Percentiles rank a stretch among this genome's conserved stretches.
These are phyloP conservation scores for Oreonectes daqikongensis DNA, from an alignment of 2,797 vertebrate species.

Conservation along the genomic window DNA sequence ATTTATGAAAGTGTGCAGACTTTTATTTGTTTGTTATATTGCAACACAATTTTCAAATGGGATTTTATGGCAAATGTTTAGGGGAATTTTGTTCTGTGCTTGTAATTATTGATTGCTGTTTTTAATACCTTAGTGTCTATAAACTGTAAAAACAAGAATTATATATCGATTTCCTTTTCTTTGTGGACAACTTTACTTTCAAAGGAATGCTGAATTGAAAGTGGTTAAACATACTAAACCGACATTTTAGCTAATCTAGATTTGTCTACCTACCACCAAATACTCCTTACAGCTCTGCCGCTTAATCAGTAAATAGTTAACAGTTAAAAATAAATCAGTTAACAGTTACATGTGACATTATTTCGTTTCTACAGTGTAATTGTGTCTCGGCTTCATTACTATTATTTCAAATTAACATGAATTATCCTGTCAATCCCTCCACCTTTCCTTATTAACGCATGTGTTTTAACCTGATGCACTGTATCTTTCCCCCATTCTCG, in stretches of 20 bases:
- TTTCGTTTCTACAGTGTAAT: not conserved
- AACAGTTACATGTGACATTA: not conserved
- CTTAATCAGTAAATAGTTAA: not conserved
- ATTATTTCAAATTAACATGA: not conserved
- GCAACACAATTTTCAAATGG: not conserved
- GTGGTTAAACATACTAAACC: constrained; percentile 15
- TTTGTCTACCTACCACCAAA: not conserved
- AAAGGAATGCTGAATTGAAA: not conserved
- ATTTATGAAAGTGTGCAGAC: too few relatives aligned
- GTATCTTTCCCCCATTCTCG: constrained; percentile 13
- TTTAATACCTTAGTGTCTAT: not conserved
- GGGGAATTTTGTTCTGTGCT: not conserved
- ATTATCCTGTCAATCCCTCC: constrained; percentile 14
- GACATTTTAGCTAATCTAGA: not conserved
- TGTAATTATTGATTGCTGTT: not conserved
- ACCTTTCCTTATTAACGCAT: constrained; percentile 5
- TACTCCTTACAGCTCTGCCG: not conserved
- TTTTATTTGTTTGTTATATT: not conserved
- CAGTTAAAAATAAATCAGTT: not conserved
- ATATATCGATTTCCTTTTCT: not conserved
- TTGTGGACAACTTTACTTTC: not conserved
- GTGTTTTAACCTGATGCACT: constrained; percentile 25
- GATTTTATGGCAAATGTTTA: not conserved
- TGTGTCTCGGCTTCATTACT: not conserved
- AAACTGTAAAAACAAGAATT: constrained; percentile 4